Evolutionary conservation across 2,113 vertebrate species (phyloP).

Genomic region (Ammodramus savannarum): DNA sequence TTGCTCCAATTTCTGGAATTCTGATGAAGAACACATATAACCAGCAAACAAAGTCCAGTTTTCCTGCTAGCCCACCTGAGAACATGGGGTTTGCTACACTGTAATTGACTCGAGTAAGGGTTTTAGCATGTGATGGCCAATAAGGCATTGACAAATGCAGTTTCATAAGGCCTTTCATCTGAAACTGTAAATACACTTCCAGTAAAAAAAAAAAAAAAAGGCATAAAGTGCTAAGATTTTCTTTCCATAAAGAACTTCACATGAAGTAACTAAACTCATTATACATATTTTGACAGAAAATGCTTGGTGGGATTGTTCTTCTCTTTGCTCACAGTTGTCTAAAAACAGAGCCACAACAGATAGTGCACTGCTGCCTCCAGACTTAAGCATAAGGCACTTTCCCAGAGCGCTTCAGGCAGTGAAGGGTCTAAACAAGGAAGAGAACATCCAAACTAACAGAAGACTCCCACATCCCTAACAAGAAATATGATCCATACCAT

Average conservation of each 20-base stretch:
- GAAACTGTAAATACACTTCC: not conserved
- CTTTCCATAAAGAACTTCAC: not conserved
- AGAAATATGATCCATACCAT: not conserved
- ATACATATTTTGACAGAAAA: not conserved
- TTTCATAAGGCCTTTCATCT: not conserved
- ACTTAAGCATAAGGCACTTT: not conserved
- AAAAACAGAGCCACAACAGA: not conserved
- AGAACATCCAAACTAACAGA: not conserved
- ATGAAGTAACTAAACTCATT: not conserved
- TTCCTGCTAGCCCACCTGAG: not conserved
- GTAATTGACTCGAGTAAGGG: accelerated
- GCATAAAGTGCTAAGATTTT: not conserved
- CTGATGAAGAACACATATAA: not conserved
- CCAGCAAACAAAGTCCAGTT: not conserved
- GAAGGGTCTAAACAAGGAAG: not conserved
- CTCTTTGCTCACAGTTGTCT: not conserved
- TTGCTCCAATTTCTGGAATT: not conserved
- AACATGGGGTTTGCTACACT: not conserved
- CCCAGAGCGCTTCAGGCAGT: not conserved
- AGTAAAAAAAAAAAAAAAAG: not conserved
- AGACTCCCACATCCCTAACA: not conserved
- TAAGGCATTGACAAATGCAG: not conserved
- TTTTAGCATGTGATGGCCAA: not conserved
- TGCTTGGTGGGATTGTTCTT: not conserved
- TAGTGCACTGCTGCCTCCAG: not conserved